Base-by-base conservation (phyloP, 2,113 vertebrate species). In the Xenopus borealis region DNA sequence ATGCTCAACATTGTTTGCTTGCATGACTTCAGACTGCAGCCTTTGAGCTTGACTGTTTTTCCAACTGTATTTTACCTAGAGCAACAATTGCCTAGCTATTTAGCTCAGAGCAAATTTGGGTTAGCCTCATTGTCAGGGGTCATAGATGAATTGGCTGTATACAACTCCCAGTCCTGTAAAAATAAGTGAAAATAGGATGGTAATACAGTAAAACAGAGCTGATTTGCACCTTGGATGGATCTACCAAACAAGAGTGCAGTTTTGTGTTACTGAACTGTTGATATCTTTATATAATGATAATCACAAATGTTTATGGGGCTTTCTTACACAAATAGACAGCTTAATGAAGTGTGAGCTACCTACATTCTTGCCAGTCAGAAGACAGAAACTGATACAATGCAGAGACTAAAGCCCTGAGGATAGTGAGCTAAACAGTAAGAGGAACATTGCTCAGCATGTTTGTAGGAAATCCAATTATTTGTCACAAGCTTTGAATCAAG, bases 401-500 rank as follows among this genome's bases (percentile, higher is more conserved):
- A 72, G 65, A 85, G 80, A 78, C 78, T 79, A 78, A 80, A 84
- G 83, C 89, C 91, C 91, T 46, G 81, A 91, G 91, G 90, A 92
- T 83, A 92, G 78, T 85, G 83, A 84, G 84, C 82, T 82, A 86
- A 87, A 92, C 90, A 90, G 88, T 81, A 82, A 90, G 81, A 90
- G 90, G 81, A 85, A 88, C 89, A 89, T 85, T 90, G 86, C 94
- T 94, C 93, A 93, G 91, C 89, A 90, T 93, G 92, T 91, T 92
- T 91, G 84, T 87, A 84, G 88, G 88, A 92, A 92, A 92, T 91
- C 91, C 92, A 92, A 91, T 92, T 93, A 93, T 91, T 90, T 89
- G 88, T 90, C 87, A 86, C 84, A 89, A 89, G 89, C 89, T 89
- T 94, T 92, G 86, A 92, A 92, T 93, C 88, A 88, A 89, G 87